A percentile compares a stretch with the other conserved stretches of the same genome.
Conservation (phyloP, 2,113 vertebrate species). For the Etheostoma spectabile region DNA sequence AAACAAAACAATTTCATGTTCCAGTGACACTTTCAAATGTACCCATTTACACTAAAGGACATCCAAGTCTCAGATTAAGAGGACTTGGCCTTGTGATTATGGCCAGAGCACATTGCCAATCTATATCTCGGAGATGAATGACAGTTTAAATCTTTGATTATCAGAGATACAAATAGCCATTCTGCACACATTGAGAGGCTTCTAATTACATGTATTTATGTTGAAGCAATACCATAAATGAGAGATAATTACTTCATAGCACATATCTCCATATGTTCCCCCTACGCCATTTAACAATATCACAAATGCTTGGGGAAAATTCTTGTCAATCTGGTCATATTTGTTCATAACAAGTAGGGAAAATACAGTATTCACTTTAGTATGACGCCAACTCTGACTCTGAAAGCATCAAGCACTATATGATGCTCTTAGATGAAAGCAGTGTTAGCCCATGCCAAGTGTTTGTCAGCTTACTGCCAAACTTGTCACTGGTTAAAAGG, state of each 20-base stretch:
- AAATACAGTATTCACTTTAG: background rate
- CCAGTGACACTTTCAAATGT: constrained; percentile 10
- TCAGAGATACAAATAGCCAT: constrained; percentile 7
- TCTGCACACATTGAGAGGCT: constrained; percentile 9
- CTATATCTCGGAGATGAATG: background rate
- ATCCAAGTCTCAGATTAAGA: constrained; percentile 1
- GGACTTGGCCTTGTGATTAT: constrained; percentile 9
- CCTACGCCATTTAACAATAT: background rate
- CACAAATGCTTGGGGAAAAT: background rate
- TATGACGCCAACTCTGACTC: background rate
- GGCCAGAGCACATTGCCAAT: background rate
- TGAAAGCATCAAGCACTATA: background rate
- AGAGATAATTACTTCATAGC: constrained; percentile 8
- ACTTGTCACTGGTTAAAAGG: constrained; percentile 20
- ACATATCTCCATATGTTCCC: background rate
- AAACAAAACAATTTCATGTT: constrained; percentile 27
- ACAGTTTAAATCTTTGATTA: constrained; percentile 8
- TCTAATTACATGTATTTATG: constrained; percentile 6
- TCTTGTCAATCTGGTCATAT: background rate
- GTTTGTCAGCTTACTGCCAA: constrained; percentile 18
- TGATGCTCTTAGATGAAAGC: constrained; percentile 16
- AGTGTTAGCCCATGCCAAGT: background rate
- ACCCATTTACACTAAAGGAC: background rate
- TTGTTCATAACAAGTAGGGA: background rate
- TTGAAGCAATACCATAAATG: background rate